These are phyloP conservation scores for Meloe dianella DNA, from an alignment of 2,888 invertebrate species.

Conservation along the genomic window DNA sequence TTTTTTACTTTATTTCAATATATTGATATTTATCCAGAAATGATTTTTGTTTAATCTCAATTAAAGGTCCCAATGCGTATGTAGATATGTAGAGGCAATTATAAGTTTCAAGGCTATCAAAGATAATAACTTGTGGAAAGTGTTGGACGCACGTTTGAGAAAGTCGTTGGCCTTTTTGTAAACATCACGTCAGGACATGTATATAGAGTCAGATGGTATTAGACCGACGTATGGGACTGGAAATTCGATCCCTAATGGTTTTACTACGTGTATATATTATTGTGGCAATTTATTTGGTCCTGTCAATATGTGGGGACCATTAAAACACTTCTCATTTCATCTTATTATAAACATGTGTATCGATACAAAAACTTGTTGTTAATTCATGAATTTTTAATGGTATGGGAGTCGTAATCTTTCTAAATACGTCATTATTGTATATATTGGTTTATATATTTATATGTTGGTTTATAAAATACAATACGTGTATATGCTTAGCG, in stretches of 20 bases:
- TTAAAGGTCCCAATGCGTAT: not conserved
- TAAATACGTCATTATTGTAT: not conserved
- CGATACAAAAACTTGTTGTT: constrained; percentile 2
- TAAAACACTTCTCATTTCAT: not conserved
- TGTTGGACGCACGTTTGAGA: constrained; percentile 1
- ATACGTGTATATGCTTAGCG: constrained; percentile 5
- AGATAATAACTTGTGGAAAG: constrained; percentile 6
- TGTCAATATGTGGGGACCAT: not conserved
- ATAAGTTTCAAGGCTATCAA: not conserved
- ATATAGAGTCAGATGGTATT: not conserved
- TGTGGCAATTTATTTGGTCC: constrained; percentile 5
- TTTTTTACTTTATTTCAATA: not conserved
- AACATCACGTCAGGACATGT: not conserved
- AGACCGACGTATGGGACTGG: not conserved
- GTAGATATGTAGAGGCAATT: not conserved
- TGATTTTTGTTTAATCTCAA: not conserved
- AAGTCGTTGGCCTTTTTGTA: constrained; percentile 7
- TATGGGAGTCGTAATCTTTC: not conserved
- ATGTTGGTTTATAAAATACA: constrained; percentile 4
- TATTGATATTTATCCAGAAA: not conserved
- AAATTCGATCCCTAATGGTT: constrained; percentile 11
- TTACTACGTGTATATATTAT: not conserved
- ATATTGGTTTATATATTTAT: not conserved
- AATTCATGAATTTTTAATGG: constrained; percentile 5
- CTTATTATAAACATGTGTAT: not conserved